Evolutionary conservation across 2,888 invertebrate genomes (phyloP).

Genomic region (Diarsia rubi): DNA sequence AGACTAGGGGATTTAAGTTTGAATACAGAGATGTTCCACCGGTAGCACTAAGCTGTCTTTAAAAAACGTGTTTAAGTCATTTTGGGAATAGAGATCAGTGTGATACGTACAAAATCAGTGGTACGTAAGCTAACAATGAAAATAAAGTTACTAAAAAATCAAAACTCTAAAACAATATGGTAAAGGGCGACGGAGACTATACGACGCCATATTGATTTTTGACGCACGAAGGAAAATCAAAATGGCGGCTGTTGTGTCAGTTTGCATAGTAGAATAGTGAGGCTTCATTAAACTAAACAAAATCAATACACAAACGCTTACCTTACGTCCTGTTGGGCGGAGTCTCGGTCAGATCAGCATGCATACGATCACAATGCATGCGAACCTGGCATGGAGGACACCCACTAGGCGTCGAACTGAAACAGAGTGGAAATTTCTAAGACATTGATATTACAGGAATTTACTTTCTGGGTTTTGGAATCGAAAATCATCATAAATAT

Average conservation of each 20-base stretch:
- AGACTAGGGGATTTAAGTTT: too few species aligned
- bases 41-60: too few species aligned
- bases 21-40: too few species aligned
- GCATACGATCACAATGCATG: not conserved
- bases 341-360: conserved; percentile 9
- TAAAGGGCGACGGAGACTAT: not conserved
- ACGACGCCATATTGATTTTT: conserved; percentile 9
- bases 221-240: not conserved
- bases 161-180: not conserved
- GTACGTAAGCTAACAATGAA: not conserved
- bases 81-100: too few species aligned
- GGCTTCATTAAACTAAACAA: not conserved
- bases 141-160: not conserved
- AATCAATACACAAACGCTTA: not conserved
- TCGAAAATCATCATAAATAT: not conserved
- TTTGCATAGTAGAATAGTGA: not conserved
- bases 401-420: conserved; percentile 11
- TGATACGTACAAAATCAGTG: not conserved
- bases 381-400: not conserved
- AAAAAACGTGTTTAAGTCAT: too few species aligned
- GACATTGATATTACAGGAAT: not conserved
- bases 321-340: not conserved
- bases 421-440: conserved; percentile 7
- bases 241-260: not conserved
- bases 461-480: not conserved